A percentile compares a stretch with the other conserved stretches of the same genome.
These are phyloP conservation scores for Drosophila virilis DNA, from an alignment of 1,140 invertebrate species.

Conservation along the genomic window DNA sequence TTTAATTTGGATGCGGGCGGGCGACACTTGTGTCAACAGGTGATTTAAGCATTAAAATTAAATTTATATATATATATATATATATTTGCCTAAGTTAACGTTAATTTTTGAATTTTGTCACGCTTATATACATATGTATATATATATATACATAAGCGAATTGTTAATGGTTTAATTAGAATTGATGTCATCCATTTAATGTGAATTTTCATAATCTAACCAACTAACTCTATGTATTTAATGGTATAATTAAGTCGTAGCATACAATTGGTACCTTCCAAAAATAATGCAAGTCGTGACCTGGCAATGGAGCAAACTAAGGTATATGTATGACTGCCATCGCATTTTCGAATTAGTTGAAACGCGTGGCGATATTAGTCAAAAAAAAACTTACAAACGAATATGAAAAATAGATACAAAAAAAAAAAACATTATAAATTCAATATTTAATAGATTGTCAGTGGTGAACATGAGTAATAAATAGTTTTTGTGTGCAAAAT, in stretches of 20 bases:
- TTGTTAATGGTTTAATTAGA: slow-evolving; percentile 26
- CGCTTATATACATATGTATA: slow-evolving; percentile 47
- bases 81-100: slow-evolving; percentile 63
- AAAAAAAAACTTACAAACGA: not conserved
- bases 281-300: slow-evolving; percentile 24
- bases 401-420: not conserved
- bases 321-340: not conserved
- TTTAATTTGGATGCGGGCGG: slow-evolving; percentile 30
- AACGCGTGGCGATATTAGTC: slow-evolving; percentile 28
- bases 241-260: slow-evolving; percentile 25
- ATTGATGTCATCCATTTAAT: slow-evolving; percentile 42
- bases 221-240: slow-evolving; percentile 21
- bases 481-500: slow-evolving; percentile 25
- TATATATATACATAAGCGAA: slow-evolving; percentile 28
- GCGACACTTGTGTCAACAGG: slow-evolving; percentile 26
- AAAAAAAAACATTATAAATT: not conserved
- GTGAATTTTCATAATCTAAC: slow-evolving; percentile 26
- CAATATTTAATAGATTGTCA: slow-evolving; percentile 3
- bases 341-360: slow-evolving; percentile 7
- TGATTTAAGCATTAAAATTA: slow-evolving; percentile 49
- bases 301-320: slow-evolving; percentile 21
- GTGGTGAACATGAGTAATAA: slow-evolving; percentile 26
- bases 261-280: slow-evolving; percentile 33
- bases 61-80: slow-evolving; percentile 63
- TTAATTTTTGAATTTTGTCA: slow-evolving; percentile 51